A percentile compares a stretch with the other conserved stretches of the same genome.
Conservation (phyloP, 2,888 invertebrate genomes). For the Conus canariensis region DNA sequence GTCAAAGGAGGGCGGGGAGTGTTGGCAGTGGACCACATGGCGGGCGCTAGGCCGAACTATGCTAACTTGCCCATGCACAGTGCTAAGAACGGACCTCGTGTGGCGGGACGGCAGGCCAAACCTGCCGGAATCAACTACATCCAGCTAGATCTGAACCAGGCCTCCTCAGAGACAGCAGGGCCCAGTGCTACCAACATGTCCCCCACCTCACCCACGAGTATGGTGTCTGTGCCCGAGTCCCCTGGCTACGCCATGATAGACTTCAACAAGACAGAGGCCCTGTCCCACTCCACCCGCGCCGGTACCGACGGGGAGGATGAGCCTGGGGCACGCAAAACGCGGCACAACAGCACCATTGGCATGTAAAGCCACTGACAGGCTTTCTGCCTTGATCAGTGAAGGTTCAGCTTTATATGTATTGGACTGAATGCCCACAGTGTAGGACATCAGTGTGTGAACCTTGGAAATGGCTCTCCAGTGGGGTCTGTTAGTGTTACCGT, state of each 20-base stretch:
- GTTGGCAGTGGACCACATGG: slow-evolving; percentile 39
- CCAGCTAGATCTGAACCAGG: slow-evolving; percentile 64
- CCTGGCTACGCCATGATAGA: slow-evolving; percentile 93
- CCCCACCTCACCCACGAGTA: slow-evolving; percentile 66
- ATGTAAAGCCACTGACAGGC: neutral
- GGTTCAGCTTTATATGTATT: neutral
- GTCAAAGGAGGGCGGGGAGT: neutral
- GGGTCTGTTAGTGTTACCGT: neutral
- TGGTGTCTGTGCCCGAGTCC: slow-evolving; percentile 66
- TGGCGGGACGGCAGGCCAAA: neutral
- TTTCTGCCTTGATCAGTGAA: neutral
- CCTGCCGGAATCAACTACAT: slow-evolving; percentile 63
- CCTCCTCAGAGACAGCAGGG: slow-evolving; percentile 48
- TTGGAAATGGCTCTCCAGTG: no score
- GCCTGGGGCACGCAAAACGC: slow-evolving; percentile 79
- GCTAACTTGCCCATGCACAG: slow-evolving; percentile 47
- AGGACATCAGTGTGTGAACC: no score
- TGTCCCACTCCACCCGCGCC: slow-evolving; percentile 89
- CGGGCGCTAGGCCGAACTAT: slow-evolving; percentile 45
- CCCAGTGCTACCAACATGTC: slow-evolving; percentile 43
- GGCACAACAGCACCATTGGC: slow-evolving; percentile 73
- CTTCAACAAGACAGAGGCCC: slow-evolving; percentile 94
- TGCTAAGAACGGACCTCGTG: neutral
- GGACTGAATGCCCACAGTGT: no score
- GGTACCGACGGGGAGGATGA: slow-evolving; percentile 85